A percentile compares a stretch with the other conserved stretches of the same genome.
phyloP scores from a whole-genome alignment of 2,888 invertebrate species.

The Hirtodrosophila trivittata region DNA sequence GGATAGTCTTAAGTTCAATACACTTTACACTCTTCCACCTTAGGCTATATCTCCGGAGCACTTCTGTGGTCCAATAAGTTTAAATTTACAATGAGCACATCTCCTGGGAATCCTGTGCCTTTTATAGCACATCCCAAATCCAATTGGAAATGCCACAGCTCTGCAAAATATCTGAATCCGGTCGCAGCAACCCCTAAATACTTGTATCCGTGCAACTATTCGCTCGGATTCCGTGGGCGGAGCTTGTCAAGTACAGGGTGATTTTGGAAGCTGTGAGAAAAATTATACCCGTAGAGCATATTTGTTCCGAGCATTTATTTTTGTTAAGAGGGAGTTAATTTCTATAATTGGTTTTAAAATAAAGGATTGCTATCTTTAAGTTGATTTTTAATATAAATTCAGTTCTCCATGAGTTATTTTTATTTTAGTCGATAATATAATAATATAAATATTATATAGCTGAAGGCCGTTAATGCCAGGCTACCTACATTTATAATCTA shows the following conservation, averaged over 20 bases:
- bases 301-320: constrained; percentile 11
- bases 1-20: background rate
- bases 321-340: constrained; percentile 13
- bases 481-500: too few species aligned
- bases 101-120: constrained; percentile 71
- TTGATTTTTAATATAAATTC: too few species aligned
- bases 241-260: constrained; percentile 71
- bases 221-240: constrained; percentile 63
- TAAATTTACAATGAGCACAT: constrained; percentile 61
- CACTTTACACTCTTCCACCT: constrained; percentile 3
- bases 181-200: constrained; percentile 59
- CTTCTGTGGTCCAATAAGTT: constrained; percentile 63
- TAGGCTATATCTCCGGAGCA: background rate
- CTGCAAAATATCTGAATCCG: constrained; percentile 5
- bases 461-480: too few species aligned
- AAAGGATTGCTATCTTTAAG: background rate
- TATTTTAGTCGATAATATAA: too few species aligned
- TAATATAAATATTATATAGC: too few species aligned
- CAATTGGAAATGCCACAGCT: constrained; percentile 67
- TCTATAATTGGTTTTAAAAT: constrained; percentile 11
- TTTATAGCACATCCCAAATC: constrained; percentile 67
- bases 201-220: constrained; percentile 57
- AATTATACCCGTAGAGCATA: constrained; percentile 28
- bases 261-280: constrained; percentile 54
- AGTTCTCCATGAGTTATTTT: too few species aligned